Conservation (phyloP, 2,888 invertebrate species). For the Drosophila mimetica region DNA sequence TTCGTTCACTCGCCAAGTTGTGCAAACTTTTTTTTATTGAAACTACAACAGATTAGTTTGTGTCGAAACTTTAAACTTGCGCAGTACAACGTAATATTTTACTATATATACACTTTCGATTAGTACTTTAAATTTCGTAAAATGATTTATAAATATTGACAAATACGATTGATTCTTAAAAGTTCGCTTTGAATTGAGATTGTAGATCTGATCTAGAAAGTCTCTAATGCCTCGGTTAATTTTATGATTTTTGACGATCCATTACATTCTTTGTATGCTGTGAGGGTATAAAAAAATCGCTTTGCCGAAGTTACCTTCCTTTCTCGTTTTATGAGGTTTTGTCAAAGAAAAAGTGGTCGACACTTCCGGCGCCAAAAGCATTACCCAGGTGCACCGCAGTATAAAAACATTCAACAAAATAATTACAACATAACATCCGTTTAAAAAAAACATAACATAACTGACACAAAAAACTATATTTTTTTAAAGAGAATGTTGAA, state of each 20-base stretch:
- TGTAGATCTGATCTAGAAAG: too few relatives aligned
- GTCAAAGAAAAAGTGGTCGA: conserved; percentile 56
- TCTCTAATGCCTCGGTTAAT: too few relatives aligned
- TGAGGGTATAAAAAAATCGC: neutral
- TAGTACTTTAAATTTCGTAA: too few relatives aligned
- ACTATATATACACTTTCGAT: too few relatives aligned
- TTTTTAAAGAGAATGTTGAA: neutral
- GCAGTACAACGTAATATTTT: conserved; percentile 1
- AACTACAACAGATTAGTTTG: neutral
- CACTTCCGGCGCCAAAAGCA: conserved; percentile 53
- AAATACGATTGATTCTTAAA: too few relatives aligned
- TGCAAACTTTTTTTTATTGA: neutral
- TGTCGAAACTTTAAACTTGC: neutral
- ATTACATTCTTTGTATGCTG: too few relatives aligned
- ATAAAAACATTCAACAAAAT: neutral
- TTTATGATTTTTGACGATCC: too few relatives aligned
- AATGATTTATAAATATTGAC: too few relatives aligned
- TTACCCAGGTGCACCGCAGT: conserved; percentile 1
- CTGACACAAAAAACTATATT: neutral
- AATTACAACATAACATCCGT: conserved; percentile 1
- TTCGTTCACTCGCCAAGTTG: neutral
- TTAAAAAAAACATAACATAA: neutral
- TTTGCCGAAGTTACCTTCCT: neutral
- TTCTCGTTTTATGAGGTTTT: conserved; percentile 1
- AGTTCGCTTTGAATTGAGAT: too few relatives aligned